phyloP scores from a whole-genome alignment of 2,888 invertebrate species.

The Strigamia transsilvanica region DNA sequence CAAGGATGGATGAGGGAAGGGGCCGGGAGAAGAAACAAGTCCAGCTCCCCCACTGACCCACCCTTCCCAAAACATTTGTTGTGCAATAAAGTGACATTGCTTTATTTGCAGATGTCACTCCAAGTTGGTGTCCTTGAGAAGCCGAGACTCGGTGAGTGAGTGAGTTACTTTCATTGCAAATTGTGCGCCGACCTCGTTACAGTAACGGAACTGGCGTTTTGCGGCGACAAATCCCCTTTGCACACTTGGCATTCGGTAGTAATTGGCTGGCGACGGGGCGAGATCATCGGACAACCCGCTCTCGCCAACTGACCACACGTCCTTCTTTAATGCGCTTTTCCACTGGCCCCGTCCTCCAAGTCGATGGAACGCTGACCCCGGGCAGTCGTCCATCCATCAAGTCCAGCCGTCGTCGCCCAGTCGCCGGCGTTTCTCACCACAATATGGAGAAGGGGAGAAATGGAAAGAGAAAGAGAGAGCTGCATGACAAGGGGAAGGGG shows the following conservation, averaged over 20 bases:
- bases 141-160: constrained; percentile 27
- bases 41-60: constrained; percentile 29
- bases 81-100: constrained; percentile 44
- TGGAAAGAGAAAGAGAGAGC: not conserved
- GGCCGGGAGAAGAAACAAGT: not conserved
- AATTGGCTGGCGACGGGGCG: constrained; percentile 19
- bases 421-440: constrained; percentile 34
- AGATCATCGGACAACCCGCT: constrained; percentile 2
- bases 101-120: constrained; percentile 44
- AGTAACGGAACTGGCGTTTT: constrained; percentile 13
- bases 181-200: constrained; percentile 21
- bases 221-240: constrained; percentile 22
- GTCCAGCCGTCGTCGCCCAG: constrained; percentile 42
- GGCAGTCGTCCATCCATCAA: constrained; percentile 33
- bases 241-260: constrained; percentile 25
- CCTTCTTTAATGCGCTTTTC: constrained; percentile 3
- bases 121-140: constrained; percentile 38
- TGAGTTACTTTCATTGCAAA: constrained; percentile 39
- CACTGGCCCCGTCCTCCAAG: not conserved
- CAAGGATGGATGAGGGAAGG: not conserved
- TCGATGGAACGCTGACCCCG: constrained; percentile 19
- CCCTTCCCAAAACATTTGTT: constrained; percentile 37
- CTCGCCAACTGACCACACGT: constrained; percentile 15
- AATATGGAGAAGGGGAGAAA: constrained; percentile 16
- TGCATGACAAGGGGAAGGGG: not conserved